phyloP scores from a whole-genome alignment of 2,113 vertebrate species.

The Syngnathus typhle region DNA sequence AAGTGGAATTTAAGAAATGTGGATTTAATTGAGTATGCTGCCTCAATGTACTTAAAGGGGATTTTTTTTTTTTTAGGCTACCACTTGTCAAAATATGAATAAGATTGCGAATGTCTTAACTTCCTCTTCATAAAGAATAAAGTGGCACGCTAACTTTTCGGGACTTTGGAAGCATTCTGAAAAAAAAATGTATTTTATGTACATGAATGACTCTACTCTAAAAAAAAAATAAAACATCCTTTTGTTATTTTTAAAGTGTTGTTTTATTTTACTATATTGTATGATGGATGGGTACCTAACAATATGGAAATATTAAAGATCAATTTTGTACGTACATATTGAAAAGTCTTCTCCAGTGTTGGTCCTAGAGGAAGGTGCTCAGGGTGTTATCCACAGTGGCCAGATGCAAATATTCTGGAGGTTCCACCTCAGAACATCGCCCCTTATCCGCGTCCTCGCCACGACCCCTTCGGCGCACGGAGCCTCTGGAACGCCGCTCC shows the following conservation, averaged over 20 bases:
- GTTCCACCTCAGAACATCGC: conserved; percentile 23
- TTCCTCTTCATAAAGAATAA: conserved; percentile 16
- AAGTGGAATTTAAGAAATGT: conserved; percentile 5
- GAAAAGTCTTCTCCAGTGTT: background rate
- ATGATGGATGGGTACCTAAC: background rate
- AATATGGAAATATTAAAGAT: background rate
- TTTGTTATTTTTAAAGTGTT: conserved; percentile 17
- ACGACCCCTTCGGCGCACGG: conserved; percentile 44
- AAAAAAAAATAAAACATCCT: conserved; percentile 41
- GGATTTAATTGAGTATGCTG: conserved; percentile 28
- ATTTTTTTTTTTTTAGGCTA: too few relatives aligned
- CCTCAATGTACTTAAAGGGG: conserved; percentile 6
- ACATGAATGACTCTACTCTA: conserved; percentile 42
- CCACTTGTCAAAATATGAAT: too few relatives aligned
- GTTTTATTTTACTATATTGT: background rate
- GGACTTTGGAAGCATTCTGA: background rate
- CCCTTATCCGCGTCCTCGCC: conserved; percentile 14
- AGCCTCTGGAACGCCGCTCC: conserved; percentile 69
- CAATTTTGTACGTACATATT: background rate
- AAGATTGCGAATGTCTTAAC: too few relatives aligned
- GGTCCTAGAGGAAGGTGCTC: conserved; percentile 75
- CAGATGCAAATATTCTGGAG: conserved; percentile 85
- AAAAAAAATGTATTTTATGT: conserved; percentile 30
- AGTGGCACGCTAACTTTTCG: conserved; percentile 2
- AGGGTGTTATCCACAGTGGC: conserved; percentile 73